These are phyloP conservation scores for Parasteatoda tepidariorum DNA, from an alignment of 1,140 invertebrate genomes.

Conservation along the genomic window DNA sequence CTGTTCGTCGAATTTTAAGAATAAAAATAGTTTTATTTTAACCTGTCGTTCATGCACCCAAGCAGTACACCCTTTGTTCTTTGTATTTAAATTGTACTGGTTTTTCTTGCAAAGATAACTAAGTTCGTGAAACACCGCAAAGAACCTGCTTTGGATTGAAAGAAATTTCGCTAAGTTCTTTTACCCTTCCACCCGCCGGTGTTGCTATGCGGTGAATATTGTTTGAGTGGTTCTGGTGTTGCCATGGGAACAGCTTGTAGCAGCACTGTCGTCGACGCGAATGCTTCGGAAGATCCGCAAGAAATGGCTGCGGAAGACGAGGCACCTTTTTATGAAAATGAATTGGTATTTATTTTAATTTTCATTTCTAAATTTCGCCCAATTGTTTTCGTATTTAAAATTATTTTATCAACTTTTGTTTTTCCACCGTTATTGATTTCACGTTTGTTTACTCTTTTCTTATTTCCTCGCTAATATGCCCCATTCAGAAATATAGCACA, in stretches of 20 bases:
- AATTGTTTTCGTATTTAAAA: background rate
- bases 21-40: no score
- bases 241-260: conserved; percentile 58
- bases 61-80: no score
- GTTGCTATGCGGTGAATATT: conserved; percentile 51
- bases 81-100: no score
- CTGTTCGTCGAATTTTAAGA: no score
- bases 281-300: conserved; percentile 17
- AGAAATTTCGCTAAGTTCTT: background rate
- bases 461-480: no score
- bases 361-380: no score
- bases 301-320: conserved; percentile 29
- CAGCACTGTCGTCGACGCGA: conserved; percentile 5
- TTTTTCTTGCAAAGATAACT: no score
- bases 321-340: background rate
- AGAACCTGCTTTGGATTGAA: no score
- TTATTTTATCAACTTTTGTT: background rate
- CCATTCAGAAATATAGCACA: no score
- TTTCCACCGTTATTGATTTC: background rate
- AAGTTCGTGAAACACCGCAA: no score
- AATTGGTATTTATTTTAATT: no score
- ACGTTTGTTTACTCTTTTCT: background rate
- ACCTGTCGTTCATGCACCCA: no score
- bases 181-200: background rate
- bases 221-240: conserved; percentile 28